phyloP scores from a whole-genome alignment of 2,888 invertebrate species.

The Actias luna region DNA sequence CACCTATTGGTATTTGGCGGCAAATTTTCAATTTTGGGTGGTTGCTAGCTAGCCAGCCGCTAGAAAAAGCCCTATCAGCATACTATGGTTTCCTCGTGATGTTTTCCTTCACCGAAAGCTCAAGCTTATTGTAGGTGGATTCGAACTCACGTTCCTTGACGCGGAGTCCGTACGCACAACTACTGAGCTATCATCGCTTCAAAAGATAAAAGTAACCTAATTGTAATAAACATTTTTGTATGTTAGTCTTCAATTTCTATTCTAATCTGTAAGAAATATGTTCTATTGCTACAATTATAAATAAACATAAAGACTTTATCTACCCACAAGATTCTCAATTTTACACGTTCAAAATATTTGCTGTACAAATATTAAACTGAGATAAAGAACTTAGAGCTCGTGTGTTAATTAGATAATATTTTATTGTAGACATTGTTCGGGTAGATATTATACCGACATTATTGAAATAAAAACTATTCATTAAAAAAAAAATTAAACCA shows the following conservation, averaged over 20 bases:
- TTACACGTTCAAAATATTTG: constrained; percentile 60
- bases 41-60: too few relatives aligned
- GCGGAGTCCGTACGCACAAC: too few relatives aligned
- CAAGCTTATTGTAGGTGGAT: too few relatives aligned
- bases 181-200: too few relatives aligned
- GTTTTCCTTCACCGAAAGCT: too few relatives aligned
- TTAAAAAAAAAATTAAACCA: not conserved
- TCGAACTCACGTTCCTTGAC: too few relatives aligned
- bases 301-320: not conserved
- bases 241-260: not conserved
- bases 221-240: not conserved
- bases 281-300: not conserved
- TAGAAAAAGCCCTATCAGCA: too few relatives aligned
- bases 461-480: constrained; percentile 30
- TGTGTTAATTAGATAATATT: constrained; percentile 62
- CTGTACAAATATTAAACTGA: constrained; percentile 50
- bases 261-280: not conserved
- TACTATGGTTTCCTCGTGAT: too few relatives aligned
- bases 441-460: constrained; percentile 15
- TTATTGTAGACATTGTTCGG: constrained; percentile 37
- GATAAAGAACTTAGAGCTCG: constrained; percentile 59
- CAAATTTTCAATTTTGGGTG: too few relatives aligned
- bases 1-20: too few relatives aligned
- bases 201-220: not conserved
- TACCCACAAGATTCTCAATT: not conserved